These are phyloP conservation scores for Microcebus lehilahytsara DNA, from an alignment of 2,113 vertebrate genomes.

Conservation along the genomic window DNA sequence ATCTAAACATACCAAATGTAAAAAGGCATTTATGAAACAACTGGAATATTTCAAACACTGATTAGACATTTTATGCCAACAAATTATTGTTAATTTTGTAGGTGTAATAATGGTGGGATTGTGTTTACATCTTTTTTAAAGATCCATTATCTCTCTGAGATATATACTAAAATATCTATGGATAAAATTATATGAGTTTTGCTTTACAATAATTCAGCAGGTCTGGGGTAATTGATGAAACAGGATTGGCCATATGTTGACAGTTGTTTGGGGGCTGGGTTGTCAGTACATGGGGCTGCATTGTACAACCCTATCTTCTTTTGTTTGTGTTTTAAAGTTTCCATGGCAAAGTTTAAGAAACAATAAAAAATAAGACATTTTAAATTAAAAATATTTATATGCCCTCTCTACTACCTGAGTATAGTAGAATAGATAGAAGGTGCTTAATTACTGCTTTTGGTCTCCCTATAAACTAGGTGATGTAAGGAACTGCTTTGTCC, in stretches of 20 bases:
- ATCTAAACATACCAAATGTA: conserved; percentile 34
- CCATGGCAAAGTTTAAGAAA: conserved; percentile 16
- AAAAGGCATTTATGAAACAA: conserved; percentile 25
- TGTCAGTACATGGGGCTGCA: neutral
- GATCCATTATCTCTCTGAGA: conserved; percentile 12
- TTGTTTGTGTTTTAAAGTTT: conserved; percentile 10
- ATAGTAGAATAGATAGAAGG: neutral
- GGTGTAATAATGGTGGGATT: neutral
- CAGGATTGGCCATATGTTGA: neutral
- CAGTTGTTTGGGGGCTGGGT: neutral
- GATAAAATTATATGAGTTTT: conserved; percentile 3
- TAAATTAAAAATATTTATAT: conserved; percentile 22
- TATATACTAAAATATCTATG: neutral
- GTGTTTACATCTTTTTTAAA: neutral
- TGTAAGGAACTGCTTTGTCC: neutral
- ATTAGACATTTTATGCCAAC: conserved; percentile 27
- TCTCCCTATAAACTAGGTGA: neutral
- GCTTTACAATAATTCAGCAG: conserved; percentile 12
- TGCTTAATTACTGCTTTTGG: neutral
- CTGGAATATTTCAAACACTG: neutral
- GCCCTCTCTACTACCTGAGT: neutral
- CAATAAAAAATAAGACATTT: neutral
- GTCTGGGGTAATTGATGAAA: neutral
- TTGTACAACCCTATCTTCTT: neutral
- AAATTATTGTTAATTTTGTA: conserved; percentile 34